Base-by-base conservation (phyloP, 2,888 invertebrate genomes). In the Agonopterix subpropinquella region DNA sequence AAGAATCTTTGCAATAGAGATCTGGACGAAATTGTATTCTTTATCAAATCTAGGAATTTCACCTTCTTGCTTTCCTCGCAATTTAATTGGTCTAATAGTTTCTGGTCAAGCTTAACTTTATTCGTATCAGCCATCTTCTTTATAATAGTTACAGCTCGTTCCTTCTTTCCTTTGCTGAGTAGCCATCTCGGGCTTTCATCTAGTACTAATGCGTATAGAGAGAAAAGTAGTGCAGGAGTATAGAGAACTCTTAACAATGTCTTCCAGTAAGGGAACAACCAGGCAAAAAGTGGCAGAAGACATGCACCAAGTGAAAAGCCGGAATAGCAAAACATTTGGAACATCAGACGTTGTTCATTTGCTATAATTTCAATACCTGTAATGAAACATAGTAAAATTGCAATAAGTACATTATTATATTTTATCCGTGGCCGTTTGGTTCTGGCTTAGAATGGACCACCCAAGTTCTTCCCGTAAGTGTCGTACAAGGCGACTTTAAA, bases 151-250 rank as follows among this genome's bases (percentile, higher is more conserved):
- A 91, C 85, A 0, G 94, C 94, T 64, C 92, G 86, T 0, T 92
- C 89, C 52, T 90, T 90, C 54, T 90, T 89, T 4, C 92, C 92
- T 69, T 92, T 92, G 13, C 92, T 92, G 10, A 95, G 75, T 4
- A 95, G 84, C 96, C 96, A 96, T 64, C 95, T 88, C n/a, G 94
- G 90, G 47, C 94, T 94, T 75, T 94, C 94, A 4, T 94, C 93
- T 41, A 93, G 76, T 0, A 92, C 61, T 87, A 91, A 92, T 43
- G 90, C 88, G 62, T 93, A 93, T 4, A 89, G 71, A 44, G 95
- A 67, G 54, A 94, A 90, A 0, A 94, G 69, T 8, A 94, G 67
- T 0, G 92, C 91, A 0, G 95, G 95, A 0, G 90, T 77, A 62
- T 95, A 95, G 9, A 93, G 78, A 1, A 91, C 89, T 55, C 92